Evolutionary conservation across 2,888 invertebrate species (phyloP).

Genomic region (Epinotia brunnichana): DNA sequence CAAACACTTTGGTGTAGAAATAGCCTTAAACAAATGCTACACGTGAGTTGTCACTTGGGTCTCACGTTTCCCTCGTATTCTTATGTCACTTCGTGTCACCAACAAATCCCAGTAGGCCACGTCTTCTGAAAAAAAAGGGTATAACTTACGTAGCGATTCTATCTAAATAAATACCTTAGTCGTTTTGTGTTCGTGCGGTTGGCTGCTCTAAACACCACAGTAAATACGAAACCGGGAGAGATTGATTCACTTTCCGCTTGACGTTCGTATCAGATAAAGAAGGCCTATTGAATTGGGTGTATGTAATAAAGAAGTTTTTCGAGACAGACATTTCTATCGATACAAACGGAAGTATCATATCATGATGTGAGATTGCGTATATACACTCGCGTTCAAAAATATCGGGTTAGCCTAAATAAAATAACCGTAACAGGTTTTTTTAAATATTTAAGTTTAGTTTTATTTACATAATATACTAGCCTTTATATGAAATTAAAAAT

Average conservation of each 20-base stretch:
- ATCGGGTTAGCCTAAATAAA: too few species aligned
- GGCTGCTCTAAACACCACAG: not conserved
- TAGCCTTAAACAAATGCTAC: not conserved
- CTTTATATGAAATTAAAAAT: too few species aligned
- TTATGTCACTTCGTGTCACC: not conserved
- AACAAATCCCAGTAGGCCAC: not conserved
- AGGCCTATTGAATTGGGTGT: constrained; percentile 12
- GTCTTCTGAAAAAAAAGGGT: not conserved
- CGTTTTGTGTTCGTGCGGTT: not conserved
- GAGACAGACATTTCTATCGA: not conserved
- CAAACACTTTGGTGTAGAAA: not conserved
- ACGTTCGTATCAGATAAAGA: not conserved
- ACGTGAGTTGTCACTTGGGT: constrained; percentile 1
- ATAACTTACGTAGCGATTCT: not conserved
- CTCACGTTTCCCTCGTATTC: constrained; percentile 5
- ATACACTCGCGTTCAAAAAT: too few species aligned
- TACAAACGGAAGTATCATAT: not conserved
- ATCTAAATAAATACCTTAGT: not conserved
- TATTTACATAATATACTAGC: too few species aligned
- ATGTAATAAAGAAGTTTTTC: not conserved
- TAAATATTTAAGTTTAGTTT: too few species aligned
- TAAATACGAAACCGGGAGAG: constrained; percentile 16
- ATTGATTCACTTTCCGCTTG: not conserved
- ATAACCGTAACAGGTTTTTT: too few species aligned
- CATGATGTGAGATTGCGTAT: too few species aligned